Conservation (phyloP, 2,888 invertebrate species). For the Latheticus oryzae region DNA sequence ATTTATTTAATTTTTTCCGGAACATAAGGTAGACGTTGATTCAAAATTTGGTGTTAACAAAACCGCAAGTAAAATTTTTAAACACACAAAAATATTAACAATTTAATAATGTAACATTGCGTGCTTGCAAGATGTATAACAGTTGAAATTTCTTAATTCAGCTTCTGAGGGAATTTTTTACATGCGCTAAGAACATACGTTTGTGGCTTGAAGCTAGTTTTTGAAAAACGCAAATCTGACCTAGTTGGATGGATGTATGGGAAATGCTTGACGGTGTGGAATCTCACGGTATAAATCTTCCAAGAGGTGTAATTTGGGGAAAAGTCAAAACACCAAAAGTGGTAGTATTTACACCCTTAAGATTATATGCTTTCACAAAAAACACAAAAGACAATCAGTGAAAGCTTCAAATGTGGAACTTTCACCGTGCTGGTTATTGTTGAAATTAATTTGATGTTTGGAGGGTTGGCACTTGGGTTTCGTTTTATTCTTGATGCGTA, state of each 20-base stretch:
- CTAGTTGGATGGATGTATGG: background rate
- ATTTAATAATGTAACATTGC: background rate
- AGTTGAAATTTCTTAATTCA: constrained; percentile 8
- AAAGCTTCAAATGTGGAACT: constrained; percentile 23
- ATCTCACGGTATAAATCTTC: constrained; percentile 3
- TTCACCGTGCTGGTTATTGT: constrained; percentile 22
- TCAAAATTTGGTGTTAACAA: background rate
- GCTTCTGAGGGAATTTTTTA: constrained; percentile 2
- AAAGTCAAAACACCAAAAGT: constrained; percentile 1
- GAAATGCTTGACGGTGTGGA: too few relatives aligned
- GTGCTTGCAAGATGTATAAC: constrained; percentile 18
- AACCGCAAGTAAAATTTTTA: too few relatives aligned
- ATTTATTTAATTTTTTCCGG: background rate
- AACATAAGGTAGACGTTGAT: constrained; percentile 5
- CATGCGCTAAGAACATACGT: too few relatives aligned
- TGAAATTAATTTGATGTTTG: constrained; percentile 29
- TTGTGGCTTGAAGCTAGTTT: too few relatives aligned
- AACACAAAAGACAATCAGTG: constrained; percentile 21
- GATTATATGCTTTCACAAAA: constrained; percentile 7
- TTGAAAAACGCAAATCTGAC: too few relatives aligned
- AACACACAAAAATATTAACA: constrained; percentile 7
- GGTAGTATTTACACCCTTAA: constrained; percentile 5
- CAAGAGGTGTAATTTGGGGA: too few relatives aligned
- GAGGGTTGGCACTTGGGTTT: constrained; percentile 12
- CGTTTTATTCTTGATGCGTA: constrained; percentile 25